Conservation (phyloP, 2,113 vertebrate species). For the Lepus americanus region DNA sequence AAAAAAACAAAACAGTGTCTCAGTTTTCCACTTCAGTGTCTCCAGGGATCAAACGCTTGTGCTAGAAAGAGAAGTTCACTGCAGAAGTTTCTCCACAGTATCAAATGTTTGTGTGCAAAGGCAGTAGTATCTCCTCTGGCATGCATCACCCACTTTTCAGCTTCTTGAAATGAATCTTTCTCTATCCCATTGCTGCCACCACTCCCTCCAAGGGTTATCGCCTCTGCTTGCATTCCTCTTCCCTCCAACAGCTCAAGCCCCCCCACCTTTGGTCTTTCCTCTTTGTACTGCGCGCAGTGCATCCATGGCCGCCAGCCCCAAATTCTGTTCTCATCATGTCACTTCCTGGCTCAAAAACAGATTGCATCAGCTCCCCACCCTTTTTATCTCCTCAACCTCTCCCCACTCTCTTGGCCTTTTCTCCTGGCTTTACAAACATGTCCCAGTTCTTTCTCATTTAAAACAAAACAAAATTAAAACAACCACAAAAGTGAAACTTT, state of each 20-base stretch:
- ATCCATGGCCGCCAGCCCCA: slow-evolving; percentile 67
- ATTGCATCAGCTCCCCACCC: slow-evolving; percentile 71
- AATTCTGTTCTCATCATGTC: slow-evolving; percentile 83
- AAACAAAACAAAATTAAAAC: slow-evolving; percentile 56
- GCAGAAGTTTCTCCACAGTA: background rate
- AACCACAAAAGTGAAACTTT: slow-evolving; percentile 51
- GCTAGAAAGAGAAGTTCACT: background rate
- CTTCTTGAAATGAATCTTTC: background rate
- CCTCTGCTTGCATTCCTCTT: slow-evolving; percentile 40
- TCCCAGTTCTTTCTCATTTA: slow-evolving; percentile 22
- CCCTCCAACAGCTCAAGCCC: slow-evolving; percentile 52
- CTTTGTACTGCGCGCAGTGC: background rate
- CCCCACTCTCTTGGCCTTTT: slow-evolving; percentile 7
- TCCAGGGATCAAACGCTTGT: slow-evolving; percentile 9
- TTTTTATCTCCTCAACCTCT: slow-evolving; percentile 58
- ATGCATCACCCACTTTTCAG: background rate
- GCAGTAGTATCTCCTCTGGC: background rate
- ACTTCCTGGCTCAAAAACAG: slow-evolving; percentile 77
- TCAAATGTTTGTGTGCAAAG: background rate
- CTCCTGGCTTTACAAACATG: slow-evolving; percentile 31
- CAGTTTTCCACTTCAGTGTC: slow-evolving; percentile 1
- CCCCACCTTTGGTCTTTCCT: slow-evolving; percentile 68
- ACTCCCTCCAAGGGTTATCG: background rate
- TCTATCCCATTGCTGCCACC: background rate
- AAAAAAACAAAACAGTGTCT: background rate